Evolutionary conservation across 2,888 invertebrate species (phyloP).

Genomic region (Ommatoiulus sabulosus): DNA sequence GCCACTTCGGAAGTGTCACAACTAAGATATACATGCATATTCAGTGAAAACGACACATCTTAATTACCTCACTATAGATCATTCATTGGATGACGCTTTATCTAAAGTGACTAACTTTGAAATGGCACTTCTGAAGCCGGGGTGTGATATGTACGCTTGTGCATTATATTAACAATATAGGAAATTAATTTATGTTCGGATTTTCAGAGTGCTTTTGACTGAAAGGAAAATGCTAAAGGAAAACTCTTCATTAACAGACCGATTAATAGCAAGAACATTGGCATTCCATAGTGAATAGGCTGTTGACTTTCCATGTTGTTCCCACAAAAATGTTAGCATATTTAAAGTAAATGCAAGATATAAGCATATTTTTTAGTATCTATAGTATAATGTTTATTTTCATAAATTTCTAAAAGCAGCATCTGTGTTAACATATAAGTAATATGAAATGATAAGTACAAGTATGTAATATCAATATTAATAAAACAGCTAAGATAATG

Average conservation of each 20-base stretch:
- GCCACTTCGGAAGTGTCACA: too few relatives aligned
- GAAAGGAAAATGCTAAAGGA: constrained; percentile 59
- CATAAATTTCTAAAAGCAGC: not conserved
- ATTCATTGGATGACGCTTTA: too few relatives aligned
- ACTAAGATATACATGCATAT: too few relatives aligned
- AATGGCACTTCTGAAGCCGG: too few relatives aligned
- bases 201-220: constrained; percentile 56
- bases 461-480: not conserved
- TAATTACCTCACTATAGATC: too few relatives aligned
- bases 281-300: not conserved
- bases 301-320: not conserved
- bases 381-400: constrained; percentile 17
- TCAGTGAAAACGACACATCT: too few relatives aligned
- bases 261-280: constrained; percentile 55
- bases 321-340: not conserved
- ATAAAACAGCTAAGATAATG: not conserved
- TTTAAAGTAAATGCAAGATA: not conserved
- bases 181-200: not conserved
- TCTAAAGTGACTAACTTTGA: too few relatives aligned
- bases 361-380: not conserved
- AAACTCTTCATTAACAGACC: constrained; percentile 58
- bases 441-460: not conserved
- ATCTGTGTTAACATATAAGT: not conserved
- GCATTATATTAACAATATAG: not conserved
- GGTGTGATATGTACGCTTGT: too few relatives aligned